phyloP scores from a whole-genome alignment of 1,140 invertebrate genomes.

The Drosophila lacertosa region DNA sequence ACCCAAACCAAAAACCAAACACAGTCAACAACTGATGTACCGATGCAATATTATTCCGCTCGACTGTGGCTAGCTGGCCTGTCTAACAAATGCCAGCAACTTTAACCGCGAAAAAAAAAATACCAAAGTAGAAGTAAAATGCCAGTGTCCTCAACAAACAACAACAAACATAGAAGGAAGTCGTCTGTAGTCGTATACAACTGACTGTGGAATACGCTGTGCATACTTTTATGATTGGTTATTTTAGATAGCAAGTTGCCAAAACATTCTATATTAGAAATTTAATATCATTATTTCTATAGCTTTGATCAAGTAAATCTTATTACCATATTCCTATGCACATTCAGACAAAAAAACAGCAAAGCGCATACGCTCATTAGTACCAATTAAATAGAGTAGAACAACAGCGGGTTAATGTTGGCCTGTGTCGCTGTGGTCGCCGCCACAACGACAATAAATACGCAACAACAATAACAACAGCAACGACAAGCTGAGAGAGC shows the following conservation, averaged over 20 bases:
- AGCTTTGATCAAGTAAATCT: no score
- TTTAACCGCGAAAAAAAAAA: slow-evolving; percentile 67
- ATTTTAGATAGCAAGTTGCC: no score
- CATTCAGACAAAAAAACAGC: no score
- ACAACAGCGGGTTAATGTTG: slow-evolving; percentile 52
- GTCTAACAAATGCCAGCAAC: slow-evolving; percentile 70
- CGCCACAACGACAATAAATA: slow-evolving; percentile 71
- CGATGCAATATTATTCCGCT: slow-evolving; percentile 30
- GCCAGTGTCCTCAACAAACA: slow-evolving; percentile 45
- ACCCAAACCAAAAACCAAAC: slow-evolving; percentile 11
- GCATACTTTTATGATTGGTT: no score
- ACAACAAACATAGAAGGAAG: slow-evolving; percentile 21
- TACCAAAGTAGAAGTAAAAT: slow-evolving; percentile 22
- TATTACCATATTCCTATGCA: no score
- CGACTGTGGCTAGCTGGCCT: slow-evolving; percentile 14
- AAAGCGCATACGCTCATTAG: no score
- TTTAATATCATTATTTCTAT: no score
- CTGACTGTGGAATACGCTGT: no score
- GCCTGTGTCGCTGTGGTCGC: slow-evolving; percentile 46
- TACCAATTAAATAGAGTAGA: no score
- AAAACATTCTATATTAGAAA: no score
- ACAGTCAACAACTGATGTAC: slow-evolving; percentile 30
- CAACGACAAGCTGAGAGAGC: slow-evolving; percentile 24
- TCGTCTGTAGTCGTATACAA: no score
- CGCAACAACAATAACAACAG: slow-evolving; percentile 47